Evolutionary conservation across 2,888 invertebrate species (phyloP), one percentile per base, ranked within the genome.

Genomic region (Habroteleia sp.): DNA sequence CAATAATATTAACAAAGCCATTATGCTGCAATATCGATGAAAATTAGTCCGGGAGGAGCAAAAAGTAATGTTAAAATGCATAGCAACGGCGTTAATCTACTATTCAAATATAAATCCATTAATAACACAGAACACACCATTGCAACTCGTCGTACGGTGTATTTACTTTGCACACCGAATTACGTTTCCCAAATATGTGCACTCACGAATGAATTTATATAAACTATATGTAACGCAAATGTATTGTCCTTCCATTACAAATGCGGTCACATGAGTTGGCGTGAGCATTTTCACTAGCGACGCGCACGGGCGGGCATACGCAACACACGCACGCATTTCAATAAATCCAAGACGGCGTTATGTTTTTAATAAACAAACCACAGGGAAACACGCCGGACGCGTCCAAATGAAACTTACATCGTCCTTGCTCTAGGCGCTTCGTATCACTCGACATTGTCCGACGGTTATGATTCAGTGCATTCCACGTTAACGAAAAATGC

Each of bases 191-290:
- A 23, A 10, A 31, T 14, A 46, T 17, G 16, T 13, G 25, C 35
- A 17, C 25, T 8, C n/a, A 14, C 52, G 14, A 39, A 39, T 39
- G 20, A 17, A 29, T 46, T n/a, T 27, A 20, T 48, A 17, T 11
- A 33, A 31, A 17, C 17, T 33, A 33, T 33, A 48, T 20, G 33
- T 48, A 33, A 33, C 29, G 27, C 7, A 27, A 54, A 54, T 54
- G 27, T 27, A 54, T 54, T 39, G 39, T 29, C 39, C 39, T 54
- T n/a, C 54, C 16, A 54, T 39, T 39, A 29, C 7, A 39, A 39
- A 54, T n/a, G 17, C 17, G 17, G 17, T 54, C 54, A 29, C 39
- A 17, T 54, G 54, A 54, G 25, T 25, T 11, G 7, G 20, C 11
- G 33, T 37, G n/a, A n/a, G n/a, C n/a, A n/a, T n/a, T 25, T 14